Evolutionary conservation across 2,113 vertebrate genomes (phyloP).

Genomic region (Coptodon bakossiorum): DNA sequence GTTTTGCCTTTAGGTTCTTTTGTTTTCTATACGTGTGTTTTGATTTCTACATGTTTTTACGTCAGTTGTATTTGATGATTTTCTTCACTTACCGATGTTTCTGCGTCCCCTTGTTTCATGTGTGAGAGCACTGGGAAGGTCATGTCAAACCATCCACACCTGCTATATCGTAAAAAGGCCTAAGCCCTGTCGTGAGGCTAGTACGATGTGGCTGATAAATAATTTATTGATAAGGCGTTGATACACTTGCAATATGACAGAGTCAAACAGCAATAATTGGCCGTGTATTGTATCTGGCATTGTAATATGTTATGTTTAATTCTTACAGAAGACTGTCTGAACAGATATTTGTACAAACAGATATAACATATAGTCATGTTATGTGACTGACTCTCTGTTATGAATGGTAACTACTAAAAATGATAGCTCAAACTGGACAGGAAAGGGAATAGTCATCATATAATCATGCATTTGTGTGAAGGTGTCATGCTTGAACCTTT

Average conservation of each 20-base stretch:
- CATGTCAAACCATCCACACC: background rate
- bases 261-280: background rate
- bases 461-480: background rate
- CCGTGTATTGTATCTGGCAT: background rate
- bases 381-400: background rate
- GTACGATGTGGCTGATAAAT: background rate
- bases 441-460: background rate
- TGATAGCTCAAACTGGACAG: background rate
- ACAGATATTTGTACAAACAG: background rate
- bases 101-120: background rate
- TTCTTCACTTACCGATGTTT: background rate
- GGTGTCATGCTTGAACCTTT: background rate
- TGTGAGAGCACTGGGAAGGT: background rate
- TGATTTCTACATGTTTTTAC: conserved; percentile 26
- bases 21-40: conserved; percentile 19
- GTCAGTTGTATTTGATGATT: conserved; percentile 15
- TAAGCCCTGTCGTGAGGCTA: background rate
- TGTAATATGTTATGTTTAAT: background rate
- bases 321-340: background rate
- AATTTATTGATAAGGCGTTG: background rate
- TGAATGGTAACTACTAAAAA: background rate
- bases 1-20: conserved; percentile 25
- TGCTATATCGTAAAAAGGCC: conserved; percentile 15
- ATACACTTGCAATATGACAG: background rate
- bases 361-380: background rate